Conservation (phyloP, 2,888 invertebrate species). For the Rhogogaster chlorosoma region DNA sequence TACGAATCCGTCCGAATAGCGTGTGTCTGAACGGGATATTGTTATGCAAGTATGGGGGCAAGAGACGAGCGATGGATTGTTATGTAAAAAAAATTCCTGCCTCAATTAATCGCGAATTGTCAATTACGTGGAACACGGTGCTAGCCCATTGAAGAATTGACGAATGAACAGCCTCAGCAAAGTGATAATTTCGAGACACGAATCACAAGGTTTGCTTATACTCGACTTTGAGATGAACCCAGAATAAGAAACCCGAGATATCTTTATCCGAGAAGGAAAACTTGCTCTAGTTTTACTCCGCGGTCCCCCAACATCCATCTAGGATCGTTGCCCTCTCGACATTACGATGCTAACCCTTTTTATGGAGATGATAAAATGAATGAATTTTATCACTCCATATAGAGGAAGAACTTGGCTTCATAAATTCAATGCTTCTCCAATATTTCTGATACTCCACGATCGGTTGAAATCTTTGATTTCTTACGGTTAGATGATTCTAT, state of each 20-base stretch:
- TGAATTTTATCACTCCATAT: background rate
- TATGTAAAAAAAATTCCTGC: conserved; percentile 16
- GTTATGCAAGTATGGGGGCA: background rate
- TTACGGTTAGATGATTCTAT: background rate
- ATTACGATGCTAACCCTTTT: background rate
- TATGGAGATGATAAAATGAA: background rate
- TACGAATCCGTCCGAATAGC: background rate
- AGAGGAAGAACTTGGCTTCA: background rate
- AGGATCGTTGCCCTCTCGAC: background rate
- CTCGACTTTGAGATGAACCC: background rate
- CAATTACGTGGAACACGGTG: conserved; percentile 2
- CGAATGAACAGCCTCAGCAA: background rate
- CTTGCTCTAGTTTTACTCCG: background rate
- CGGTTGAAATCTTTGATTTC: background rate
- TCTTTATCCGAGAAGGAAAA: background rate
- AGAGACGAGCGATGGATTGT: background rate
- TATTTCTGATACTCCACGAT: background rate
- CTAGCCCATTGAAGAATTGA: background rate
- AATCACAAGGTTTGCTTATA: background rate
- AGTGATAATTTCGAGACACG: background rate
- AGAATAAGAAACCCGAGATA: conserved; percentile 11
- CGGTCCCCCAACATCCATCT: background rate
- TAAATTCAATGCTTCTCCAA: background rate
- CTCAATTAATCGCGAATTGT: conserved; percentile 17
- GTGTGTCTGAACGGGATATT: background rate